phyloP scores from a whole-genome alignment of 2,888 invertebrate species.

The Harpalus rubripes region DNA sequence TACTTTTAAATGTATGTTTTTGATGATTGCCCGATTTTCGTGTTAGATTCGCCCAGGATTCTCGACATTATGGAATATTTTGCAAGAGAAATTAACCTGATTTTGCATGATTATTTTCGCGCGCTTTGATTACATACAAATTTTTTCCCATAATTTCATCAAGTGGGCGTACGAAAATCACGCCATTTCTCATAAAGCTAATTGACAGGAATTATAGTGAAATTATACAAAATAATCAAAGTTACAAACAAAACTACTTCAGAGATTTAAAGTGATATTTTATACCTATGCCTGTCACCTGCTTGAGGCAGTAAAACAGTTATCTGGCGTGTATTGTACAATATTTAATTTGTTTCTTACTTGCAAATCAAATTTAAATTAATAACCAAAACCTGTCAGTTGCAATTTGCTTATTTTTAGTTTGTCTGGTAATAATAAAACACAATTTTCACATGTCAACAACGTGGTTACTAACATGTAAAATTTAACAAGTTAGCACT shows the following conservation, averaged over 20 bases:
- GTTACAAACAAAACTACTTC: background rate
- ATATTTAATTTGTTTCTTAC: no score
- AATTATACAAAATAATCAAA: background rate
- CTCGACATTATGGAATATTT: background rate
- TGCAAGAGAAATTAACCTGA: background rate
- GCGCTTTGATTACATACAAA: background rate
- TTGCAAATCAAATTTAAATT: no score
- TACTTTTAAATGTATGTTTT: slow-evolving; percentile 64
- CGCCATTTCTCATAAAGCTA: background rate
- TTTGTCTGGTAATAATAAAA: no score
- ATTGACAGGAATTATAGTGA: background rate
- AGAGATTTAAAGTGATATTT: no score
- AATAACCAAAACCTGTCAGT: no score
- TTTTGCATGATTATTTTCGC: background rate
- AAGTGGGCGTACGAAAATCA: background rate
- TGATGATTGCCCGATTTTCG: slow-evolving; percentile 27
- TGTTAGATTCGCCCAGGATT: slow-evolving; percentile 39
- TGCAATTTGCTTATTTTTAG: no score
- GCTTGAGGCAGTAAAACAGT: no score
- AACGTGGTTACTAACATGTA: no score
- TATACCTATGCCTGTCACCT: no score
- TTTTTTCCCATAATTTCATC: background rate
- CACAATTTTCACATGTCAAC: no score
- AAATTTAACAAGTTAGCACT: no score
- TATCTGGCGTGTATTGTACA: no score